These are phyloP conservation scores for Cyphomyrmex costatus DNA, from an alignment of 1,140 invertebrate species.

Conservation along the genomic window DNA sequence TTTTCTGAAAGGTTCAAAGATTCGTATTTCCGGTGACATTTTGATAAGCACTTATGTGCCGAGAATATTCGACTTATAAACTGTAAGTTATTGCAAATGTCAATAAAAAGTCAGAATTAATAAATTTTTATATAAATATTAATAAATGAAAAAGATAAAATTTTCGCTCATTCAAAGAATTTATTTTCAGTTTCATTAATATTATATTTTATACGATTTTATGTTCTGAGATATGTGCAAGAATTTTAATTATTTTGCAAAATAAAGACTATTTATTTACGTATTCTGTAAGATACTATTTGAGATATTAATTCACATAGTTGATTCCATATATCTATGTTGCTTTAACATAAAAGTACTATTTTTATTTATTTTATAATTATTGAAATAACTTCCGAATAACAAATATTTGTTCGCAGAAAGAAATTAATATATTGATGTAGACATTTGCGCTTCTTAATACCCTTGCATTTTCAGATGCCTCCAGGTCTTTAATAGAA, in stretches of 20 bases:
- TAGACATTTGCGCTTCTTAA: constrained; percentile 32
- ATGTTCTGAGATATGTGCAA: neutral
- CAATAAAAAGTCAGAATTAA: neutral
- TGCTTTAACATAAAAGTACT: neutral
- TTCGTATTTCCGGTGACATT: constrained; percentile 26
- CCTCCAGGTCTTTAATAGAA: constrained; percentile 23
- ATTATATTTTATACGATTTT: neutral
- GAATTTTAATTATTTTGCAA: neutral
- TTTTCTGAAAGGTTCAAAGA: constrained; percentile 36
- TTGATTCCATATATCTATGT: neutral
- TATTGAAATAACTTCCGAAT: neutral
- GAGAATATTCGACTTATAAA: neutral
- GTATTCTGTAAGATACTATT: neutral
- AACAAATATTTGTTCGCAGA: neutral
- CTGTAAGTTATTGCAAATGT: neutral
- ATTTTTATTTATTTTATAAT: neutral
- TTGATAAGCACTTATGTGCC: neutral
- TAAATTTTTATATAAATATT: neutral
- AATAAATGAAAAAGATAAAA: neutral
- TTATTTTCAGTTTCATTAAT: neutral
- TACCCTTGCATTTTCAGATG: neutral
- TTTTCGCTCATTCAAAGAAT: neutral
- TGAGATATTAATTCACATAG: neutral
- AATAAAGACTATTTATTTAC: constrained; percentile 3
- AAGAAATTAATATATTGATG: neutral